Percentiles rank a stretch among this genome's conserved stretches.
Evolutionary conservation across 2,113 vertebrate species (phyloP).

Genomic region (Leptosomus discolor): DNA sequence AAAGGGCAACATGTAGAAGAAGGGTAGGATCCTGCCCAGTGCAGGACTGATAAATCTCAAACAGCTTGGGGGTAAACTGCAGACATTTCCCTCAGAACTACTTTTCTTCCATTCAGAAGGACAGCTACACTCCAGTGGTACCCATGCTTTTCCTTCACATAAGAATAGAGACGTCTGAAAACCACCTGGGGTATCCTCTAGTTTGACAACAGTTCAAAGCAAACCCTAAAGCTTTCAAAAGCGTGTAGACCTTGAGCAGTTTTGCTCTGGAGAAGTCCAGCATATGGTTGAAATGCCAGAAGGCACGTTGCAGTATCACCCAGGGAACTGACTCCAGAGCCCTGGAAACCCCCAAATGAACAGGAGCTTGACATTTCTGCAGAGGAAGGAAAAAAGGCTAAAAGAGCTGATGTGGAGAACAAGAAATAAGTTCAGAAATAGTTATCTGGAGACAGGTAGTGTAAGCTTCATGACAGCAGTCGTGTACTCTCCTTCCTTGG

Average conservation of each 20-base stretch:
- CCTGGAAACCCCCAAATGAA: neutral
- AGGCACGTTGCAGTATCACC: neutral
- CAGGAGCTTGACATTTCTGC: neutral
- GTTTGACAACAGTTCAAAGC: neutral
- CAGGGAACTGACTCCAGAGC: neutral
- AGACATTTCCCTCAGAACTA: neutral
- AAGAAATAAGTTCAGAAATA: neutral
- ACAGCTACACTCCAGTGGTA: neutral
- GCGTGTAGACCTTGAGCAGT: neutral
- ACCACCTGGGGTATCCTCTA: neutral
- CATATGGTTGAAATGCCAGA: neutral
- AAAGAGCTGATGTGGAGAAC: neutral
- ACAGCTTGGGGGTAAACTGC: neutral
- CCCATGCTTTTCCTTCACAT: neutral
- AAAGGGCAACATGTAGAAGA: neutral
- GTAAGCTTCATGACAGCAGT: neutral
- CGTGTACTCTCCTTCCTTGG: neutral
- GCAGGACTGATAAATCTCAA: neutral
- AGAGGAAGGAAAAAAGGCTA: neutral
- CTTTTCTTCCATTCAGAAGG: neutral
- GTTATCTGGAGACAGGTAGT: neutral
- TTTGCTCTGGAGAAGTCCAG: neutral
- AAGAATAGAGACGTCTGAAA: neutral
- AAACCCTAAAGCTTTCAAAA: neutral
- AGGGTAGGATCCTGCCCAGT: neutral